These are phyloP conservation scores for Megaleporinus macrocephalus DNA, from an alignment of 2,113 vertebrate genomes.

Conservation along the genomic window DNA sequence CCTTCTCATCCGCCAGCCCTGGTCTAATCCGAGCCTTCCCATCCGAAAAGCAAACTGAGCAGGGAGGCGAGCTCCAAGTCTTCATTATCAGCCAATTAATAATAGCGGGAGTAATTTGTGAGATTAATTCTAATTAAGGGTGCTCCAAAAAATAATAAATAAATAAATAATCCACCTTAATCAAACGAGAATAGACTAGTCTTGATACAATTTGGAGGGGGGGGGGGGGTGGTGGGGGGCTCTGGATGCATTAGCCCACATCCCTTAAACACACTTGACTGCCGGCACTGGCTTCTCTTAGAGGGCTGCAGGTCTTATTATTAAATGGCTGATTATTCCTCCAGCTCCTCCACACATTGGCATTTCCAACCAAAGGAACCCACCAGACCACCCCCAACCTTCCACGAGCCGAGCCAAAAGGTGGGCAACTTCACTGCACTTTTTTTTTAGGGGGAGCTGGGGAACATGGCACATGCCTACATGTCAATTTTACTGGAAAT, in stretches of 20 bases:
- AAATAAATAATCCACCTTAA: slow-evolving; percentile 73
- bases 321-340: slow-evolving; percentile 47
- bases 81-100: slow-evolving; percentile 79
- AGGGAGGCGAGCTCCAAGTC: slow-evolving; percentile 73
- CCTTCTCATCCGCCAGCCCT: too few relatives aligned
- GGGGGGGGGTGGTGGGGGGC: too few relatives aligned
- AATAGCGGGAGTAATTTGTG: slow-evolving; percentile 67
- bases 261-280: slow-evolving; percentile 50
- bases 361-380: neutral
- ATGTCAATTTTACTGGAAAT: neutral
- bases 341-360: slow-evolving; percentile 23
- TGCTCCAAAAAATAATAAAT: slow-evolving; percentile 64
- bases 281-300: neutral
- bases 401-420: slow-evolving; percentile 1
- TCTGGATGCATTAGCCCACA: slow-evolving; percentile 40
- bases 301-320: slow-evolving; percentile 57
- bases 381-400: neutral
- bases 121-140: slow-evolving; percentile 80
- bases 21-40: neutral
- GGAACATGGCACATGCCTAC: too few relatives aligned
- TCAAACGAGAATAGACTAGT: slow-evolving; percentile 61
- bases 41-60: slow-evolving; percentile 54
- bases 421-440: too few relatives aligned
- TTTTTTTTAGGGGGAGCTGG: too few relatives aligned
- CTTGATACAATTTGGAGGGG: slow-evolving; percentile 55